phyloP scores from a whole-genome alignment of 2,888 invertebrate genomes.

The Acanthococcus lagerstroemiae region DNA sequence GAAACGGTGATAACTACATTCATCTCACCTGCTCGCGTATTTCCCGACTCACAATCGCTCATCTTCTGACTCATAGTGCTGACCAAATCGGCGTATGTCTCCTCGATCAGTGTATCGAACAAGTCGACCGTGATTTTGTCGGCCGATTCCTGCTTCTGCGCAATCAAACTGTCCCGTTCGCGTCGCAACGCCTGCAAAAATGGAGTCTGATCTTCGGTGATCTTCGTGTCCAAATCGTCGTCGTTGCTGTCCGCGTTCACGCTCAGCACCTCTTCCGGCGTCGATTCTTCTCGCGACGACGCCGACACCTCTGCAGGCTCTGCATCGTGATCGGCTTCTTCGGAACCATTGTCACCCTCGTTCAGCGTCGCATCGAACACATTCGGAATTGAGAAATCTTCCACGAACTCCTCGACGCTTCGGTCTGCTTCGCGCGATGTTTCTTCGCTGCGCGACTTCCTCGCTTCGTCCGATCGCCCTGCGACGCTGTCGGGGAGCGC shows the following conservation, averaged over 20 bases:
- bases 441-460: background rate
- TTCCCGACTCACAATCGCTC: background rate
- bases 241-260: background rate
- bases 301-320: background rate
- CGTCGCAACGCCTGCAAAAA: constrained; percentile 20
- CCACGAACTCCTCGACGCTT: constrained; percentile 22
- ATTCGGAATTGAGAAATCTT: constrained; percentile 19
- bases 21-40: no score
- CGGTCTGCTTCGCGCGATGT: constrained; percentile 6
- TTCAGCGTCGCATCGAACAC: background rate
- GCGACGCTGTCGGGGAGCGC: background rate
- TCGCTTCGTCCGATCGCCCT: no score
- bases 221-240: constrained; percentile 4
- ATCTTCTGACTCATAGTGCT: background rate
- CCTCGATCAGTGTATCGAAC: background rate
- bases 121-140: background rate
- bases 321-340: background rate
- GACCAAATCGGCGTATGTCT: background rate
- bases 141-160: background rate
- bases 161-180: constrained; percentile 13
- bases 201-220: constrained; percentile 16
- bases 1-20: no score
- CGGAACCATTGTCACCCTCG: background rate
- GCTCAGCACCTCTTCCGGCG: background rate
- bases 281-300: background rate